phyloP scores from a whole-genome alignment of 2,888 invertebrate species.

The Ochropacha duplaris region DNA sequence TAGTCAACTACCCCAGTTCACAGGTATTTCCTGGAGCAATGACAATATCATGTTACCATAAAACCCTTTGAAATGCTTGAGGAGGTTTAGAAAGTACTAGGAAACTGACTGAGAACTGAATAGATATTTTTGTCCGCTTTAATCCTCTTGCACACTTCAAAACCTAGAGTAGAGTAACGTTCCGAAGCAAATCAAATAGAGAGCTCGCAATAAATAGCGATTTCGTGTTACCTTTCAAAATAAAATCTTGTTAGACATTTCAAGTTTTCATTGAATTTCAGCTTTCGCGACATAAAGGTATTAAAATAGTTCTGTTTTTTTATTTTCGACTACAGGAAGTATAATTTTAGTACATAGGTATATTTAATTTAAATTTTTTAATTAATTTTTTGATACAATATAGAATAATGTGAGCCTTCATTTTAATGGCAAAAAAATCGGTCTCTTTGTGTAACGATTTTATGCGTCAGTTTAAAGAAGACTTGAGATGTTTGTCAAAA shows the following conservation, averaged over 20 bases:
- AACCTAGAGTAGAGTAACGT: constrained; percentile 35
- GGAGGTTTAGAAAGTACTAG: neutral
- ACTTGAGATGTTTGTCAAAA: neutral
- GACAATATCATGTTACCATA: neutral
- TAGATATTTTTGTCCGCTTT: constrained; percentile 50
- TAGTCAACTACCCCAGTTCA: too few relatives aligned
- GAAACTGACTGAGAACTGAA: constrained; percentile 33
- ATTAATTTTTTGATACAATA: too few relatives aligned
- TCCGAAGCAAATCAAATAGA: constrained; percentile 56
- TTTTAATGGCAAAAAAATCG: neutral
- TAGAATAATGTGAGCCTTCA: neutral
- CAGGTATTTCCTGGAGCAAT: neutral
- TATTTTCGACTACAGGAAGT: neutral
- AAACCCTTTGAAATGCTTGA: neutral
- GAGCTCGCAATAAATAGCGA: constrained; percentile 56
- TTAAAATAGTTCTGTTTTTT: constrained; percentile 32
- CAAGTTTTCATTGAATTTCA: constrained; percentile 43
- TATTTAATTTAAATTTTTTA: too few relatives aligned
- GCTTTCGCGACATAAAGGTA: constrained; percentile 33
- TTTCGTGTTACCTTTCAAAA: constrained; percentile 58
- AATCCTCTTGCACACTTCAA: constrained; percentile 58
- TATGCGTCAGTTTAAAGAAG: neutral
- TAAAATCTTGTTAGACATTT: constrained; percentile 60
- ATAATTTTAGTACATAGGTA: too few relatives aligned
- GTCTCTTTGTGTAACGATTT: neutral